Evolutionary conservation across 2,797 vertebrate species (phyloP).

Genomic region (Urophycis tenuis): DNA sequence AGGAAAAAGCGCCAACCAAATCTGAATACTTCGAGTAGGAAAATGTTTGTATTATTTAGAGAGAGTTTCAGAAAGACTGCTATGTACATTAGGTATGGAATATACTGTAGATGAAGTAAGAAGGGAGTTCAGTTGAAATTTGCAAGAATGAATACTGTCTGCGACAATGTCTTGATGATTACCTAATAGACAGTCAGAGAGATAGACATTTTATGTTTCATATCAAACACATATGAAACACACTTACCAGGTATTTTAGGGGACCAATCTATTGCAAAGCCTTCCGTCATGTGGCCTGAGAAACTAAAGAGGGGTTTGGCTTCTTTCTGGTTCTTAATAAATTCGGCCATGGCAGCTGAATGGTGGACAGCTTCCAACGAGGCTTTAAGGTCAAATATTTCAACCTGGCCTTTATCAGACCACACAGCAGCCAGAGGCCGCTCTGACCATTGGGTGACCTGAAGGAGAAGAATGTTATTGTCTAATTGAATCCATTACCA

Average conservation of each 20-base stretch:
- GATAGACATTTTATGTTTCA: not conserved
- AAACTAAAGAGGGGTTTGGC: conserved; percentile 79
- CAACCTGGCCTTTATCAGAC: conserved; percentile 89
- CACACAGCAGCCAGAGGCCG: conserved; percentile 79
- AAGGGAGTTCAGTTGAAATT: not conserved
- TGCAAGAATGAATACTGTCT: not conserved
- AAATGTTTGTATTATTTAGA: not conserved
- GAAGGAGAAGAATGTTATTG: not conserved
- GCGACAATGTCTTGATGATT: not conserved
- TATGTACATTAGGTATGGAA: not conserved
- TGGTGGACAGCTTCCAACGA: conserved; percentile 79
- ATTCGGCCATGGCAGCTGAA: conserved; percentile 71
- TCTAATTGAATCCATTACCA: not conserved
- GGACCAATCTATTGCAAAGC: conserved; percentile 89
- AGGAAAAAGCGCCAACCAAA: not conserved
- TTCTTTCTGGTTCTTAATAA: conserved; percentile 76
- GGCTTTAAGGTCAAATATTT: conserved; percentile 75
- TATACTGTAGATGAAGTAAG: not conserved
- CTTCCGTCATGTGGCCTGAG: conserved; percentile 86
- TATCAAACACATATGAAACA: not conserved
- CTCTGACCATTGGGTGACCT: conserved; percentile 73
- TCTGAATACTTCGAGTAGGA: not conserved
- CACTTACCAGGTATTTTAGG: conserved; percentile 75
- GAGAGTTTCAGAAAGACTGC: not conserved
- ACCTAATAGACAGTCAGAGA: not conserved